Conservation (phyloP, 2,797 vertebrate species). For the Coracias cyanogaster region DNA sequence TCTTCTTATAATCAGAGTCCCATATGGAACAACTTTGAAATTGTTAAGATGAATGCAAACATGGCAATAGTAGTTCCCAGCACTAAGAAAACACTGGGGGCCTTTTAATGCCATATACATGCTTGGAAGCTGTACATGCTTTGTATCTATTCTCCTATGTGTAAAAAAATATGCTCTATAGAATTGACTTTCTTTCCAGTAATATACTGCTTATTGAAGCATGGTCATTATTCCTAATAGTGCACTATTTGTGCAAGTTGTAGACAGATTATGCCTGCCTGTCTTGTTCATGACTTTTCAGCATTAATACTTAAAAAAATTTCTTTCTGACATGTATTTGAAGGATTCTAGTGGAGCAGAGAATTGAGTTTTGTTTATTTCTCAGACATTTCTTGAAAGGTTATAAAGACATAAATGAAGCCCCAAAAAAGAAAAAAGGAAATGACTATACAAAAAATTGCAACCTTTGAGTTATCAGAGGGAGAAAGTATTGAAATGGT, state of each 20-base stretch:
- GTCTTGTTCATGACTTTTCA: background rate
- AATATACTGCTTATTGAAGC: background rate
- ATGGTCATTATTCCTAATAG: background rate
- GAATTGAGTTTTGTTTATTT: background rate
- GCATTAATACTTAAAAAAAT: background rate
- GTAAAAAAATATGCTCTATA: background rate
- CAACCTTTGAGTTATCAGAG: background rate
- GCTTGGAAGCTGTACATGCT: background rate
- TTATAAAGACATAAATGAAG: background rate
- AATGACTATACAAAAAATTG: background rate
- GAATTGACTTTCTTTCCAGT: background rate
- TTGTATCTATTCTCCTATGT: background rate
- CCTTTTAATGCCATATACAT: background rate
- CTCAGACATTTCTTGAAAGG: background rate
- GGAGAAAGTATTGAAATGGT: background rate
- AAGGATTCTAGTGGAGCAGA: background rate
- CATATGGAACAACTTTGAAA: background rate
- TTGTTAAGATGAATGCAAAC: background rate
- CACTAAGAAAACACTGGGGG: background rate
- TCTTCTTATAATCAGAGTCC: background rate
- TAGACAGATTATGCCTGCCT: background rate
- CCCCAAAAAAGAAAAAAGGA: background rate
- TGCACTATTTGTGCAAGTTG: background rate
- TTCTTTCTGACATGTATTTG: background rate
- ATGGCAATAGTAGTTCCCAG: background rate